Conservation (phyloP, 23 tunicate species). For the Trididemnum nubilum region DNA sequence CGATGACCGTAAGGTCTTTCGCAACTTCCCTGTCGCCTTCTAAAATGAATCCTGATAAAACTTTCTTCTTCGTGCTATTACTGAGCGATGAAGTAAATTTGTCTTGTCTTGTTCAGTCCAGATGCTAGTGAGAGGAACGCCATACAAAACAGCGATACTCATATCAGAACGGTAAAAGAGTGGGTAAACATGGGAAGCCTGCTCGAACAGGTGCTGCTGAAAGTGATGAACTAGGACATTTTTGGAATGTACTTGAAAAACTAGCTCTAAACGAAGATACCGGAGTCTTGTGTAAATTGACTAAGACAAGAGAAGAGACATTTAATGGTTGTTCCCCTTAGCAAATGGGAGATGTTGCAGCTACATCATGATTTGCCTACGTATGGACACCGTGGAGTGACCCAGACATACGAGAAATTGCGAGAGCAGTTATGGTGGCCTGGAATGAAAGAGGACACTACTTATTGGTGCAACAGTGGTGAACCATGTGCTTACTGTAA, state of each 20-base stretch:
- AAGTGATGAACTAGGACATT: conserved; percentile 3
- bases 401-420: neutral
- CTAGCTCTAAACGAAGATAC: neutral
- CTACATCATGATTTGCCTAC: conserved; percentile 5
- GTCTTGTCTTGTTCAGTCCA: too few relatives aligned
- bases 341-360: neutral
- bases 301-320: neutral
- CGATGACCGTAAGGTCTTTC: too few relatives aligned
- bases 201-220: neutral
- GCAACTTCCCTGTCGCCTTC: too few relatives aligned
- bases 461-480: conserved; percentile 19
- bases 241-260: neutral
- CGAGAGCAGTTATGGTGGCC: conserved; percentile 20
- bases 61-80: too few relatives aligned
- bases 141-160: too few relatives aligned
- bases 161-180: too few relatives aligned
- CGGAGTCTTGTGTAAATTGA: neutral
- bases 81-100: too few relatives aligned
- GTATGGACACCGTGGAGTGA: neutral
- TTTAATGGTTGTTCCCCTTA: neutral
- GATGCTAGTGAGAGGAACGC: too few relatives aligned
- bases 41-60: too few relatives aligned
- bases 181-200: neutral
- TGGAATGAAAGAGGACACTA: neutral
- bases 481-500: neutral